Evolutionary conservation across 1,140 invertebrate genomes (phyloP).

Genomic region (Bombus sibiricus): DNA sequence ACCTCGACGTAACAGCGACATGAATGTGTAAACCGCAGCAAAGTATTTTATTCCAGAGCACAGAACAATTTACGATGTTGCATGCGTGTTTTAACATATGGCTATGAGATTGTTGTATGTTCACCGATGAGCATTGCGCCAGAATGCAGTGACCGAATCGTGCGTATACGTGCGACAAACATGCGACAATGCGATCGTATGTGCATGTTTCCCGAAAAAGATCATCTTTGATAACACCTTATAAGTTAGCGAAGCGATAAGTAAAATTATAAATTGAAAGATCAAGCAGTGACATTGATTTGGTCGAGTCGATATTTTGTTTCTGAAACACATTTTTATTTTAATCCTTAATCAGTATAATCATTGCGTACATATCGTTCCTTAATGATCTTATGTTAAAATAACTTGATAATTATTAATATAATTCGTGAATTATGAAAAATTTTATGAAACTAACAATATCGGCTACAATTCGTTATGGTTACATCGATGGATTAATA

Average conservation of each 20-base stretch:
- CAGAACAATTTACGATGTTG: slow-evolving; percentile 51
- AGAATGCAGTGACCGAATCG: neutral
- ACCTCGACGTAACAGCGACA: slow-evolving; percentile 18
- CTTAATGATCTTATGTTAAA: too few relatives aligned
- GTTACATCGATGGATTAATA: neutral
- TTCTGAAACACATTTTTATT: too few relatives aligned
- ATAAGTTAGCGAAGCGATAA: neutral
- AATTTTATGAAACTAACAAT: neutral
- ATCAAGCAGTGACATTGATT: neutral
- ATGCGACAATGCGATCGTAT: too few relatives aligned
- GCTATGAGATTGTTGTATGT: slow-evolving; percentile 9
- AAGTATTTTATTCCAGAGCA: slow-evolving; percentile 51
- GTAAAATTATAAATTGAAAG: neutral
- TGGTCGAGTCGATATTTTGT: too few relatives aligned
- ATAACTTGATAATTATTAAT: too few relatives aligned
- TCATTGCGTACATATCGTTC: too few relatives aligned
- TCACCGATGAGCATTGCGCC: slow-evolving; percentile 1
- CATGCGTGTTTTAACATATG: slow-evolving; percentile 25
- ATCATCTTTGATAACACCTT: slow-evolving; percentile 1
- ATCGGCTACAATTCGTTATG: neutral
- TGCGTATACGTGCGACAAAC: neutral
- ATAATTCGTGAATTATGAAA: too few relatives aligned
- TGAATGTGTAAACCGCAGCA: slow-evolving; percentile 43
- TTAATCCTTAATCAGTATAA: too few relatives aligned
- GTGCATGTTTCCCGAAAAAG: neutral